Evolutionary conservation across 2,113 vertebrate genomes (phyloP).

Genomic region (Cygnus atratus): DNA sequence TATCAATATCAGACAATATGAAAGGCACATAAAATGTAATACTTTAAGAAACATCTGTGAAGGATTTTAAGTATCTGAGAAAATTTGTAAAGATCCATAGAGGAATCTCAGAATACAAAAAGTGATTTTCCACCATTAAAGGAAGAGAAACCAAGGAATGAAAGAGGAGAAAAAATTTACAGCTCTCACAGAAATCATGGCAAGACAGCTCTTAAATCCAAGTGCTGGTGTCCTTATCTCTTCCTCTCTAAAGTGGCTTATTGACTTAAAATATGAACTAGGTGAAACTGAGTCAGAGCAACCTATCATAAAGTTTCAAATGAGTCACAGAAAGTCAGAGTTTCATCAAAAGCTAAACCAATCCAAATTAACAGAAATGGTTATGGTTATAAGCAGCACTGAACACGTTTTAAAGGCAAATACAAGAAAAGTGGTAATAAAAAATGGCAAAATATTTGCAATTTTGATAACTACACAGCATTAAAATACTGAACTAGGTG

Average conservation of each 20-base stretch:
- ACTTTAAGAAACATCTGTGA: background rate
- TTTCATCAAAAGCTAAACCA: background rate
- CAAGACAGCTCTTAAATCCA: background rate
- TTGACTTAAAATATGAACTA: background rate
- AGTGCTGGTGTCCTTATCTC: background rate
- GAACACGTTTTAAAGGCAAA: background rate
- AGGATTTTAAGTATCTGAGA: background rate
- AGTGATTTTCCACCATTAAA: background rate
- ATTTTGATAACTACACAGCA: background rate
- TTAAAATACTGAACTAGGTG: background rate
- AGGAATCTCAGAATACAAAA: background rate
- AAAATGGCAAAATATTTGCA: background rate
- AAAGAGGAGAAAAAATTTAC: background rate
- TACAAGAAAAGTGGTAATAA: background rate
- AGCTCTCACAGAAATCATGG: background rate
- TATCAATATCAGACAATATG: background rate
- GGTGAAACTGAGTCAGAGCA: background rate
- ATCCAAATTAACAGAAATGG: background rate
- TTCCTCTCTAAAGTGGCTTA: background rate
- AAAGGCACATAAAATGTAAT: background rate
- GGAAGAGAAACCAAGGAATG: background rate
- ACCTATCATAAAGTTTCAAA: background rate
- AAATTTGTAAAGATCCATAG: background rate
- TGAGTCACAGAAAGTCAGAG: background rate
- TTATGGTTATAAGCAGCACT: background rate